These are phyloP conservation scores for Alcis repandata DNA, from an alignment of 2,888 invertebrate genomes.

Conservation along the genomic window DNA sequence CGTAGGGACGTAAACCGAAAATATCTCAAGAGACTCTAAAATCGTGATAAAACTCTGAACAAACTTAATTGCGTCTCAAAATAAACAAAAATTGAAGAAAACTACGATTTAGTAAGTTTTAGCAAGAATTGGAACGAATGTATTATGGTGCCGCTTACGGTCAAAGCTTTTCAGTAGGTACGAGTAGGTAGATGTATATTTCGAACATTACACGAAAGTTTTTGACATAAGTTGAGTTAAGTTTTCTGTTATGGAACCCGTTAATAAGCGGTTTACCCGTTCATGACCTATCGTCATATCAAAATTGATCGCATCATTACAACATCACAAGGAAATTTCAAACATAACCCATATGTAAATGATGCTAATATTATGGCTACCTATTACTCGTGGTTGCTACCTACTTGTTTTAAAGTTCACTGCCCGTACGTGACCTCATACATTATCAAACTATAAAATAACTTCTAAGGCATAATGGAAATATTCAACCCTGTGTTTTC, in stretches of 20 bases:
- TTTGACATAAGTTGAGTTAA: neutral
- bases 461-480: neutral
- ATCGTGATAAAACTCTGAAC: neutral
- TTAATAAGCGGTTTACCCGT: neutral
- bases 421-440: neutral
- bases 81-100: too few relatives aligned
- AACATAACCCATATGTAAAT: neutral
- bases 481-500: neutral
- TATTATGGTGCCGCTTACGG: too few relatives aligned
- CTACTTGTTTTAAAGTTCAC: neutral
- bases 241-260: neutral
- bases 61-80: neutral
- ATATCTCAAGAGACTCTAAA: neutral
- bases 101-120: too few relatives aligned
- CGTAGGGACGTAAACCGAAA: slow-evolving; percentile 23
- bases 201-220: too few relatives aligned
- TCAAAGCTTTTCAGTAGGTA: too few relatives aligned
- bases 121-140: too few relatives aligned
- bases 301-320: slow-evolving; percentile 17
- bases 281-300: neutral
- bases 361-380: neutral
- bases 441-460: neutral
- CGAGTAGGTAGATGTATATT: too few relatives aligned
- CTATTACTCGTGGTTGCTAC: neutral
- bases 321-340: neutral